Evolutionary conservation across 2,888 invertebrate genomes (phyloP).

Genomic region (Gortyna flavago): DNA sequence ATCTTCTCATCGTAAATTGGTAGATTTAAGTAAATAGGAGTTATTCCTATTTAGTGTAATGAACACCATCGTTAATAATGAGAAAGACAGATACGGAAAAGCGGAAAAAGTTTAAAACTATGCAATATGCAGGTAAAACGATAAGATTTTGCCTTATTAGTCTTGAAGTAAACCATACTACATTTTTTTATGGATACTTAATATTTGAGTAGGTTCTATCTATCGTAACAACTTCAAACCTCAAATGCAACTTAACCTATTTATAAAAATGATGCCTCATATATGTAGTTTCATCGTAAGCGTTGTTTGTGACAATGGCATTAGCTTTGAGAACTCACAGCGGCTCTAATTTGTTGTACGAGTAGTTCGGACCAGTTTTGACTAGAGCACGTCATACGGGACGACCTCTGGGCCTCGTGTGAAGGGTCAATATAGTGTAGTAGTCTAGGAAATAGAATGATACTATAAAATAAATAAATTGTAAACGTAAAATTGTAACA

Average conservation of each 20-base stretch:
- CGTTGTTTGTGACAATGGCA: slow-evolving; percentile 35
- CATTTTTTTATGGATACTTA: no score
- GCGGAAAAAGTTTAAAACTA: background rate
- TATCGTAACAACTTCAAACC: no score
- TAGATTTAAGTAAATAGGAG: no score
- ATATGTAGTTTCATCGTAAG: no score
- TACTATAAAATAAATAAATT: background rate
- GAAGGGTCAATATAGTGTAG: slow-evolving; percentile 19
- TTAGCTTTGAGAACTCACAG: slow-evolving; percentile 32
- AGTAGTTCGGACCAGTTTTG: slow-evolving; percentile 59
- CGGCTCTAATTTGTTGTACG: slow-evolving; percentile 40
- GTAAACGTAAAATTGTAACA: background rate
- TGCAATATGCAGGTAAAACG: background rate
- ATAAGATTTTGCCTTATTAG: background rate
- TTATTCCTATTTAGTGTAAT: background rate
- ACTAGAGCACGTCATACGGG: slow-evolving; percentile 30
- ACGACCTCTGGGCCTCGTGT: slow-evolving; percentile 16
- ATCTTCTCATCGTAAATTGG: no score
- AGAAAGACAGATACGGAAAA: background rate
- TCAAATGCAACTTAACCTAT: no score
- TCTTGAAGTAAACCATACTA: no score
- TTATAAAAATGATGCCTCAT: no score
- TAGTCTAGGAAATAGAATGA: background rate
- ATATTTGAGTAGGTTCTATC: no score
- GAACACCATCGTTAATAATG: background rate